A percentile compares a stretch with the other conserved stretches of the same genome.
These are phyloP conservation scores for Pachyramphus minor DNA, from an alignment of 2,113 vertebrate species.

Conservation along the genomic window DNA sequence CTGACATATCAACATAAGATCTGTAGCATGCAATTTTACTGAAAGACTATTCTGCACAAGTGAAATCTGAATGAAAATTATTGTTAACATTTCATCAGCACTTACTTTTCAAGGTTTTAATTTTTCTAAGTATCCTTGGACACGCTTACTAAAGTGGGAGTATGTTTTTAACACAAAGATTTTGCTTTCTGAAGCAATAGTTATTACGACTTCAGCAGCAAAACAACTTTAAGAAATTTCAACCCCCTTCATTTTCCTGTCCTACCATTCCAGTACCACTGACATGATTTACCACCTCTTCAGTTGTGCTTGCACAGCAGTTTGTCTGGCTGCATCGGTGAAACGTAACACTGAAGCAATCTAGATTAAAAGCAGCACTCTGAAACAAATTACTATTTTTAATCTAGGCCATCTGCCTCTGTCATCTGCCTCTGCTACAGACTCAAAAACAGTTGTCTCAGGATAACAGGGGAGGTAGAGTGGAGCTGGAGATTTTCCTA, in stretches of 20 bases:
- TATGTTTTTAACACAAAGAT: not conserved
- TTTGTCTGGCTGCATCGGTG: not conserved
- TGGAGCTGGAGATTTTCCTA: not conserved
- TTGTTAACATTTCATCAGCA: not conserved
- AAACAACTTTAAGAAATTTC: not conserved
- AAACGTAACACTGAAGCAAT: not conserved
- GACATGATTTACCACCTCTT: not conserved
- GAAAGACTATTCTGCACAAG: not conserved
- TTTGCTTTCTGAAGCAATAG: not conserved
- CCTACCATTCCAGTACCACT: not conserved
- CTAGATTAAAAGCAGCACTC: not conserved
- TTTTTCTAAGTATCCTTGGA: not conserved
- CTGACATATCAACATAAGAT: not conserved
- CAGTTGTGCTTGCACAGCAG: not conserved
- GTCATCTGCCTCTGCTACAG: not conserved
- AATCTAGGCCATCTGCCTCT: not conserved
- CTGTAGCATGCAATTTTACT: not conserved
- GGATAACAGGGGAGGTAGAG: rapidly evolving
- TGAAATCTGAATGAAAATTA: not conserved
- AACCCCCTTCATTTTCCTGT: not conserved
- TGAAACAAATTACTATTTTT: not conserved
- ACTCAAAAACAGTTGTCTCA: not conserved
- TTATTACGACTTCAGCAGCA: not conserved
- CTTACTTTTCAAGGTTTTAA: not conserved
- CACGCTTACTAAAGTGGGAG: not conserved